Evolutionary conservation across 2,888 invertebrate genomes (phyloP).

Genomic region (Drepanosiphum platanoidis): DNA sequence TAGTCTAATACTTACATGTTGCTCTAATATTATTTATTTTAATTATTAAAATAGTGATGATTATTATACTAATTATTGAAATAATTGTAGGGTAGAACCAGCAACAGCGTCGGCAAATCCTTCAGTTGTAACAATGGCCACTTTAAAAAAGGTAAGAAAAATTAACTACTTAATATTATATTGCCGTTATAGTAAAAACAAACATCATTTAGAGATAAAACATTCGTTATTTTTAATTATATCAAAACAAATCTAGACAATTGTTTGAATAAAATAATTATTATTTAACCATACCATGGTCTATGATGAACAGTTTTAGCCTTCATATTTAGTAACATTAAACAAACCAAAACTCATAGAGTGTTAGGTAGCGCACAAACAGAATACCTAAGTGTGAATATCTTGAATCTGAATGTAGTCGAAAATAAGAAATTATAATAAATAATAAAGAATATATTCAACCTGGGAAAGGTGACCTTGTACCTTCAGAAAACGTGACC

Average conservation of each 20-base stretch:
- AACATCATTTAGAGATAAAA: background rate
- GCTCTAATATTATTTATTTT: background rate
- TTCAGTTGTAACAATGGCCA: conserved; percentile 65
- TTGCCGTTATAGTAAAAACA: background rate
- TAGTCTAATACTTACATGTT: background rate
- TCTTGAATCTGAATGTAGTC: conserved; percentile 22
- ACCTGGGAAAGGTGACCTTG: conserved; percentile 49
- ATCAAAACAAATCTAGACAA: background rate
- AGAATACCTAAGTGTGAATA: background rate
- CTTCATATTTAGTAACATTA: background rate
- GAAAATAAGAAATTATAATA: conserved; percentile 35
- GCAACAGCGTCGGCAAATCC: conserved; percentile 52
- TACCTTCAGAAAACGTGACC: conserved; percentile 54
- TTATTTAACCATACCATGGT: background rate
- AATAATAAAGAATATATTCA: conserved; percentile 29
- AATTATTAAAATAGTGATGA: background rate
- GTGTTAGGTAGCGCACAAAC: background rate
- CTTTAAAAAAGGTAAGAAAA: conserved; percentile 64
- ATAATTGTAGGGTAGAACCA: conserved; percentile 51
- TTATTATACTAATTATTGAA: background rate
- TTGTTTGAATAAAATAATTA: background rate
- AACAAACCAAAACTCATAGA: background rate
- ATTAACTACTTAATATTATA: background rate
- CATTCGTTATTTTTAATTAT: background rate
- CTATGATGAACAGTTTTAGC: background rate